Conservation (phyloP, 2,113 vertebrate species). For the human (Homo sapiens) region GRCh38 chr4:179606001-179606500, state of each 20-base stretch:
- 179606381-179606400: background rate
- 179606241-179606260: constrained; percentile 60
- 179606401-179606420: background rate
- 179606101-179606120: background rate
- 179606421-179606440: background rate
- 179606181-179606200: constrained; percentile 30
- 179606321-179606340: constrained; percentile 39
- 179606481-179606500: constrained; percentile 35
- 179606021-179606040: background rate
- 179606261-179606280: constrained; percentile 49
- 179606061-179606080: constrained; percentile 19
- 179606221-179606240: constrained; percentile 28
- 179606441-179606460: constrained; percentile 20
- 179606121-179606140: background rate
- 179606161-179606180: background rate
- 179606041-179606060: background rate
- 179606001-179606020: background rate
- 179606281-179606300: constrained; percentile 57
- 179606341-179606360: constrained; percentile 47
- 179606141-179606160: background rate
- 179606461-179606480: constrained; percentile 27
- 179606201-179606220: constrained; percentile 29
- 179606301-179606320: constrained; percentile 38
- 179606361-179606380: constrained; percentile 24
- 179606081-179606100: background rate